Evolutionary conservation across 2,797 vertebrate genomes (phyloP), one percentile per base, ranked within the genome.

Genomic region (Neosalanx taihuensis): DNA sequence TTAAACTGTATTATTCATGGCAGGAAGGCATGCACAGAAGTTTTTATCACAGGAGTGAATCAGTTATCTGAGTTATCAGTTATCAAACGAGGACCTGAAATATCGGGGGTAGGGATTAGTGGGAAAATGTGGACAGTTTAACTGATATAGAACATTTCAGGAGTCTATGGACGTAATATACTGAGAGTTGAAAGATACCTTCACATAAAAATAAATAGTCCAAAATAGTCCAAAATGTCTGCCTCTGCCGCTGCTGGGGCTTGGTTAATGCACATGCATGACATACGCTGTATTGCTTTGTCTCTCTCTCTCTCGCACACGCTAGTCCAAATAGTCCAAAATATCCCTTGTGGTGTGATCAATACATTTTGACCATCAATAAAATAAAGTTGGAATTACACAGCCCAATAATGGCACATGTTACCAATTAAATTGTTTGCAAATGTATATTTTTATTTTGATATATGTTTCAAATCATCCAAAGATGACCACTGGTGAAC

Each of bases 251-350:
- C 73, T 79, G 76, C 86, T 87, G 80, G 88, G 90, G 87, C 88
- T 90, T 83, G 90, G 87, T 91, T 92, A 91, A 87, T 92, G 89
- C 81, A 92, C 92, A 87, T 86, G 85, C 93, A 92, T 91, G 91
- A 91, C 87, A 88, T 85, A 85, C 85, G 79, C 80, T 87, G 87
- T 84, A 89, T 88, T 87, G 84, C 83, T 79, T 87, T 85, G 62
- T 67, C 77, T 77, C 84, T 67, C 85, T 76, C 84, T 84, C 77
- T 81, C 86, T 86, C 70, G 83, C 85, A 76, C 60, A 33, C 71
- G 12, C 77, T 56, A n/a, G n/a, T n/a, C n/a, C n/a, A n/a, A n/a
- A n/a, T n/a, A n/a, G n/a, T n/a, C n/a, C 41, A 10, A 46, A 46
- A 46, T 46, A 46, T 1, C 10, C 41, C 41, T 46, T 46, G 41